A percentile compares a stretch with the other conserved stretches of the same genome.
Evolutionary conservation across 2,888 invertebrate genomes (phyloP).

Genomic region (Macroteleia sp.): DNA sequence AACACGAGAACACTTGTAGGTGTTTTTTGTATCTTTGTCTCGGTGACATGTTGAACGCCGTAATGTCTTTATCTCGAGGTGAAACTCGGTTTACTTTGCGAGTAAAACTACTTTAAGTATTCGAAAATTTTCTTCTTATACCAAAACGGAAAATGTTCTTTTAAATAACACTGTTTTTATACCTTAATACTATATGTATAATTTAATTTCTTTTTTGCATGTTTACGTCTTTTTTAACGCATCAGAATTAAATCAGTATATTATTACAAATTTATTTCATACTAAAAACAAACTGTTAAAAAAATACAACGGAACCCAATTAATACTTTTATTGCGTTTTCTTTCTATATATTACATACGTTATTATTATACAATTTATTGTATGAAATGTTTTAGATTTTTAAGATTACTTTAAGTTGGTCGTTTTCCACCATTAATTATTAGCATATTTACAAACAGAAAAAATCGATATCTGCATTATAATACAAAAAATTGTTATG

Average conservation of each 20-base stretch:
- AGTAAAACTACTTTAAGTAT: constrained; percentile 51
- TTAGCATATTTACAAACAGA: no score
- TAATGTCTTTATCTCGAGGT: constrained; percentile 50
- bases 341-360: no score
- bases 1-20: constrained; percentile 38
- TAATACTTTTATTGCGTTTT: no score
- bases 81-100: constrained; percentile 50
- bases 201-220: background rate
- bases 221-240: no score
- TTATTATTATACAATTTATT: no score
- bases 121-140: constrained; percentile 44
- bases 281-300: no score
- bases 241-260: background rate
- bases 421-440: no score
- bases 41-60: constrained; percentile 48
- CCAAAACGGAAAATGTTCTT: background rate
- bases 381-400: no score
- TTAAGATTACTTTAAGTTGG: no score
- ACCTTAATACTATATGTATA: no score
- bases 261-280: no score
- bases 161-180: constrained; percentile 22
- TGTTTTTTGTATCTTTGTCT: constrained; percentile 51
- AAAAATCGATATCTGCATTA: constrained; percentile 31
- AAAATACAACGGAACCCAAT: no score
- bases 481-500: constrained; percentile 17